Evolutionary conservation across 2,113 vertebrate genomes (phyloP).

Genomic region (Alouatta palliata): DNA sequence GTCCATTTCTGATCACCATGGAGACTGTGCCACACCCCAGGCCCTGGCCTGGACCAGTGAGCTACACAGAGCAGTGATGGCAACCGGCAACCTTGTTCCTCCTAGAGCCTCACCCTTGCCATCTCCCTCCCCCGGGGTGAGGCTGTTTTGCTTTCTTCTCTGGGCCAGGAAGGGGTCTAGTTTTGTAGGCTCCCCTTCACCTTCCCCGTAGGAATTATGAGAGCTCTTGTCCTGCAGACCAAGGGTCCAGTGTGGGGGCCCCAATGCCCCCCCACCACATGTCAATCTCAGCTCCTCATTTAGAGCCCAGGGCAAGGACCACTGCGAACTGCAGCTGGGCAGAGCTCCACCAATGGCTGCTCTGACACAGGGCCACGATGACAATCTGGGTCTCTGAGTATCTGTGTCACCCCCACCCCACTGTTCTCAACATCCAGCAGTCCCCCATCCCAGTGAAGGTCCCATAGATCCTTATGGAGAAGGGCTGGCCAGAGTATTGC

Average conservation of each 20-base stretch:
- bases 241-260: accelerated
- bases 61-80: background rate
- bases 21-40: accelerated
- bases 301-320: background rate
- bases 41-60: too few relatives aligned
- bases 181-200: background rate
- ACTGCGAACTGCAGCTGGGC: accelerated
- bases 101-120: accelerated
- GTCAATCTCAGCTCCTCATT: background rate
- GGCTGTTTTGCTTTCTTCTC: background rate
- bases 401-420: background rate
- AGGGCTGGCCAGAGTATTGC: background rate
- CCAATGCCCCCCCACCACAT: background rate
- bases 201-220: background rate
- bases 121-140: accelerated
- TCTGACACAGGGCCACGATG: accelerated
- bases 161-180: background rate
- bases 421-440: accelerated
- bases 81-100: too few relatives aligned
- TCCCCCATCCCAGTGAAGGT: accelerated
- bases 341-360: background rate
- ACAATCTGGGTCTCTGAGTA: background rate
- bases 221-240: too few relatives aligned
- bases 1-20: background rate
- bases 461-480: background rate